phyloP scores from a whole-genome alignment of 2,797 vertebrate species.

The Euthynnus affinis region DNA sequence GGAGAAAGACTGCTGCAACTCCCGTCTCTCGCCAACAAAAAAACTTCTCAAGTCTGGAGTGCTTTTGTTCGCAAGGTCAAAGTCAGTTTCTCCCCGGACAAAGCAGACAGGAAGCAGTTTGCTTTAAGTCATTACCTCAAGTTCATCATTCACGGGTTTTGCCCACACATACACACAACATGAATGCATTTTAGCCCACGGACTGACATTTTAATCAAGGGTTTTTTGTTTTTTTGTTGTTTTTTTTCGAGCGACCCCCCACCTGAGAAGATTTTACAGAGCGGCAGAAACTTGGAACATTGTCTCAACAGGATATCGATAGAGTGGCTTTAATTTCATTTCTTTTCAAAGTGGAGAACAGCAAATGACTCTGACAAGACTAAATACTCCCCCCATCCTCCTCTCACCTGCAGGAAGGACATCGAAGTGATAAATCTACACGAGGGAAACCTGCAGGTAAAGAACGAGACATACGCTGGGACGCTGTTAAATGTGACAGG shows the following conservation, averaged over 20 bases:
- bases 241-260: constrained; percentile 32
- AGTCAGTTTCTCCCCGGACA: constrained; percentile 28
- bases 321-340: constrained; percentile 52
- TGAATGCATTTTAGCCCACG: constrained; percentile 25
- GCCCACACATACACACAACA: not conserved
- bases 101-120: constrained; percentile 7
- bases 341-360: constrained; percentile 40
- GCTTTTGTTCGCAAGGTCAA: constrained; percentile 48
- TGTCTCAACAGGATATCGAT: constrained; percentile 50
- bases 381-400: constrained; percentile 23
- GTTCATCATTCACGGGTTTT: constrained; percentile 17
- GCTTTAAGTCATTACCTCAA: constrained; percentile 17
- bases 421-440: constrained; percentile 21
- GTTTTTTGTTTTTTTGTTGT: too few species aligned
- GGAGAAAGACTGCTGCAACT: constrained; percentile 3
- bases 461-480: not conserved
- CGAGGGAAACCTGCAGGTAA: constrained; percentile 29
- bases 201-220: constrained; percentile 45
- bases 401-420: not conserved
- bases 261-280: constrained; percentile 50
- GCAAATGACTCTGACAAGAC: constrained; percentile 44
- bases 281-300: constrained; percentile 49
- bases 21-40: constrained; percentile 24
- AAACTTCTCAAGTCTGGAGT: constrained; percentile 36
- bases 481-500: constrained; percentile 15